These are phyloP conservation scores for Podarcis muralis DNA, from an alignment of 2,113 vertebrate species.

Conservation along the genomic window DNA sequence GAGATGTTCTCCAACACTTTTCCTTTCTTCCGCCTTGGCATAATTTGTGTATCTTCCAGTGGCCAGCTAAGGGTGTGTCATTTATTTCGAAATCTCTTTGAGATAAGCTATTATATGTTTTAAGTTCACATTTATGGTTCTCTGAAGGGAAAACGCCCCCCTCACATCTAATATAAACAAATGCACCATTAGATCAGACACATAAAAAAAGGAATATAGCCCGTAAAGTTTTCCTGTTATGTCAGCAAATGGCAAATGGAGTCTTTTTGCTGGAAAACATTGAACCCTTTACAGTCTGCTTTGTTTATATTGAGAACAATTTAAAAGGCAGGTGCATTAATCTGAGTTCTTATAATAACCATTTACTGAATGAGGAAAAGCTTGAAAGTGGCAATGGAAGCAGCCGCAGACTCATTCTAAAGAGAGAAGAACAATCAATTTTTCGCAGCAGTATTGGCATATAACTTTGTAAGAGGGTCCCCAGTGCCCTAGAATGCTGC, in stretches of 20 bases:
- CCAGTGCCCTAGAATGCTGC: not conserved
- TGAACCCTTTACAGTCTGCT: constrained; percentile 24
- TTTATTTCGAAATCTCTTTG: not conserved
- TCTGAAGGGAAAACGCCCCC: not conserved
- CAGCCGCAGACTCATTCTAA: constrained; percentile 1
- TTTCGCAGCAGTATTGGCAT: not conserved
- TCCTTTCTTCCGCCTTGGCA: not conserved
- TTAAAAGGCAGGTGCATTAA: constrained; percentile 43
- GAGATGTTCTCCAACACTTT: too few relatives aligned
- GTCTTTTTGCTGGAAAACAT: constrained; percentile 54
- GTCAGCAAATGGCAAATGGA: constrained; percentile 53
- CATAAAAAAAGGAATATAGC: constrained; percentile 12
- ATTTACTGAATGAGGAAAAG: not conserved
- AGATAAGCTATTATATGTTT: constrained; percentile 21
- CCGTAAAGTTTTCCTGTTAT: constrained; percentile 35
- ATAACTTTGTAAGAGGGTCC: not conserved
- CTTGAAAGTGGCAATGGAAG: constrained; percentile 7
- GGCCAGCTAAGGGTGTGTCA: not conserved
- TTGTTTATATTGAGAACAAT: constrained; percentile 42
- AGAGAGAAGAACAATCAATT: not conserved
- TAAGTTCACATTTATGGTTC: not conserved
- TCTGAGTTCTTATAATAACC: not conserved
- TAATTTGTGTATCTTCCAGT: not conserved
- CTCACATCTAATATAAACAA: constrained; percentile 31
- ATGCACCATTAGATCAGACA: constrained; percentile 11